phyloP scores from a whole-genome alignment of 2,888 invertebrate genomes.

The Drosophila rellima region DNA sequence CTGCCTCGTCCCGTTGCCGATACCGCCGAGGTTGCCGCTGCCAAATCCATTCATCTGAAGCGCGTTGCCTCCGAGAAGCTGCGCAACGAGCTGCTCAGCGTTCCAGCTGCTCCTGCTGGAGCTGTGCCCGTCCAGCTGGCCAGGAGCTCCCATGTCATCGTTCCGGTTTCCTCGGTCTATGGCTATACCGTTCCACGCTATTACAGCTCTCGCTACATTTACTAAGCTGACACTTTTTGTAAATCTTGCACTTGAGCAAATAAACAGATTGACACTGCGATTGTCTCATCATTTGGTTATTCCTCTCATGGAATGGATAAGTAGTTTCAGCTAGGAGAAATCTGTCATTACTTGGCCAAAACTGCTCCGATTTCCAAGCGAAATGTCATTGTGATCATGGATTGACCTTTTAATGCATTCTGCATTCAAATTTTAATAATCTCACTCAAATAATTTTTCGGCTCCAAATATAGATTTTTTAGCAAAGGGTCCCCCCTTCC shows the following conservation, averaged over 20 bases:
- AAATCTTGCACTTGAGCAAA: conserved; percentile 10
- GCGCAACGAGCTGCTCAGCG: conserved; percentile 63
- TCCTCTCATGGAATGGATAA: not conserved
- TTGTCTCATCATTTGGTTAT: not conserved
- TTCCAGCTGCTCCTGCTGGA: conserved; percentile 34
- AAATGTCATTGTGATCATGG: too few species aligned
- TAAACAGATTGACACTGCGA: conserved; percentile 33
- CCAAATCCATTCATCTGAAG: conserved; percentile 73
- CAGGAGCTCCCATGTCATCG: conserved; percentile 52
- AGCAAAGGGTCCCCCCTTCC: too few species aligned
- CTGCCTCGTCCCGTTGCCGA: conserved; percentile 79
- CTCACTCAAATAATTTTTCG: too few species aligned
- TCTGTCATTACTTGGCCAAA: too few species aligned
- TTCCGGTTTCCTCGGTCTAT: conserved; percentile 59
- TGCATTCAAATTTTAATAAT: too few species aligned
- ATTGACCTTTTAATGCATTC: too few species aligned
- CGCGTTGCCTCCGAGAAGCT: conserved; percentile 69
- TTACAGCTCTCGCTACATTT: conserved; percentile 66
- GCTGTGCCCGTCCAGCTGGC: too few species aligned
- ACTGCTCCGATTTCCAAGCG: too few species aligned
- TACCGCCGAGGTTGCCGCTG: conserved; percentile 85
- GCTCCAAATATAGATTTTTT: too few species aligned
- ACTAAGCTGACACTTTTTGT: conserved; percentile 33
- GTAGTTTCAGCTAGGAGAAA: too few species aligned
- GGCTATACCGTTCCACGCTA: conserved; percentile 60